A percentile compares a stretch with the other conserved stretches of the same genome.
These are phyloP conservation scores for Orius insidiosus DNA, from an alignment of 1,140 invertebrate species.

Conservation along the genomic window DNA sequence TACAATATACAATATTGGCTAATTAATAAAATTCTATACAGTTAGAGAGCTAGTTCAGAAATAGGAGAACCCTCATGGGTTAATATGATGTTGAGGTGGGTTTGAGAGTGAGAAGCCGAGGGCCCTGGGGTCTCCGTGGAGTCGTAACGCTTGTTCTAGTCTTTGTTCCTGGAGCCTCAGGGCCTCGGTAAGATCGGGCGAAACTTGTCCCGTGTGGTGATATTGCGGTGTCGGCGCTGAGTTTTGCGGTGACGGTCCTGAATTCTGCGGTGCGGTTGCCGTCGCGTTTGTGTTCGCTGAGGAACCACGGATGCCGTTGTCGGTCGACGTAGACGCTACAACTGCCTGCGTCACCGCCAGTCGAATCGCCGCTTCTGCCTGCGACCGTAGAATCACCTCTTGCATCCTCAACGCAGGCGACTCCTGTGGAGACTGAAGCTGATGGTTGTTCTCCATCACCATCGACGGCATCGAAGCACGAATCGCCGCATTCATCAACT, in stretches of 20 bases:
- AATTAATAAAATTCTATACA: constrained; percentile 7
- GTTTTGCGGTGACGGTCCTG: constrained; percentile 1
- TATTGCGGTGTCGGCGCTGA: constrained; percentile 6
- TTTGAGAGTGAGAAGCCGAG: constrained; percentile 39
- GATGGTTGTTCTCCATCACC: constrained; percentile 27
- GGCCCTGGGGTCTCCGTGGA: constrained; percentile 48
- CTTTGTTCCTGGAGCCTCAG: constrained; percentile 60
- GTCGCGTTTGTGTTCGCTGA: constrained; percentile 28
- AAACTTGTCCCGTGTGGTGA: constrained; percentile 27
- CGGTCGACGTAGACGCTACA: constrained; percentile 26
- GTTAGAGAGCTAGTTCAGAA: constrained; percentile 16
- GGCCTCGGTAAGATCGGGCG: constrained; percentile 45
- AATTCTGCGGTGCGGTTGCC: background rate
- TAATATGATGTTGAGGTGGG: constrained; percentile 23
- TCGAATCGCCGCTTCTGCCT: constrained; percentile 63
- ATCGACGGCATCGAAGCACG: constrained; percentile 25
- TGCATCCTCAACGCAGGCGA: constrained; percentile 47
- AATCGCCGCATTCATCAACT: constrained; percentile 26
- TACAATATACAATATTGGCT: constrained; percentile 14
- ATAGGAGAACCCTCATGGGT: constrained; percentile 22
- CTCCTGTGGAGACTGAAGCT: constrained; percentile 21
- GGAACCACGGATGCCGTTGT: constrained; percentile 29
- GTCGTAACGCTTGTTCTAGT: constrained; percentile 58
- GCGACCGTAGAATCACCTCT: constrained; percentile 60
- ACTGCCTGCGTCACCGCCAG: constrained; percentile 49